Conservation (phyloP, 2,113 vertebrate species). For the Calonectris borealis region DNA sequence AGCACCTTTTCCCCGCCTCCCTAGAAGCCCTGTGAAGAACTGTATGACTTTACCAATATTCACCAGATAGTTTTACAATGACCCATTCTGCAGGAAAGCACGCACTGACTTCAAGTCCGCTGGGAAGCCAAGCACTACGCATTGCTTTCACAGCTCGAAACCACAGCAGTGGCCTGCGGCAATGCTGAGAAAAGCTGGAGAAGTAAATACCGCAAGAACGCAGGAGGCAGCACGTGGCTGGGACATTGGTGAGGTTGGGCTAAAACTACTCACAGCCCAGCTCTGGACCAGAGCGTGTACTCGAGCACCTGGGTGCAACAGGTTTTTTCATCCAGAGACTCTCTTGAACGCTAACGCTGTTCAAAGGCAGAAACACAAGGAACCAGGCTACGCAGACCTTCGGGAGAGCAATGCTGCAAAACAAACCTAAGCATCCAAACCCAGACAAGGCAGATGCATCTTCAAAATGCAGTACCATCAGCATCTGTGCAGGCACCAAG, state of each 20-base stretch:
- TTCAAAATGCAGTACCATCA: background rate
- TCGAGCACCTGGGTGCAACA: background rate
- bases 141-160: background rate
- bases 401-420: background rate
- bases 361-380: background rate
- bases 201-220: background rate
- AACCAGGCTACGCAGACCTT: background rate
- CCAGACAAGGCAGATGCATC: background rate
- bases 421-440: background rate
- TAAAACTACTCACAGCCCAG: background rate
- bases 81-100: background rate
- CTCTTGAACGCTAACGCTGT: background rate
- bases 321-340: background rate
- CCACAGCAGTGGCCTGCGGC: background rate
- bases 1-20: background rate
- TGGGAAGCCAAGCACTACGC: background rate
- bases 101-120: background rate
- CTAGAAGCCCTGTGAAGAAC: background rate
- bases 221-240: accelerated
- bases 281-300: background rate
- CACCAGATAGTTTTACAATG: background rate
- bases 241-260: accelerated
- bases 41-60: accelerated
- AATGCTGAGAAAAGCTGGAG: background rate
- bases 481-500: background rate